phyloP scores from a whole-genome alignment of 2,888 invertebrate genomes.

The Drosophila birchii region DNA sequence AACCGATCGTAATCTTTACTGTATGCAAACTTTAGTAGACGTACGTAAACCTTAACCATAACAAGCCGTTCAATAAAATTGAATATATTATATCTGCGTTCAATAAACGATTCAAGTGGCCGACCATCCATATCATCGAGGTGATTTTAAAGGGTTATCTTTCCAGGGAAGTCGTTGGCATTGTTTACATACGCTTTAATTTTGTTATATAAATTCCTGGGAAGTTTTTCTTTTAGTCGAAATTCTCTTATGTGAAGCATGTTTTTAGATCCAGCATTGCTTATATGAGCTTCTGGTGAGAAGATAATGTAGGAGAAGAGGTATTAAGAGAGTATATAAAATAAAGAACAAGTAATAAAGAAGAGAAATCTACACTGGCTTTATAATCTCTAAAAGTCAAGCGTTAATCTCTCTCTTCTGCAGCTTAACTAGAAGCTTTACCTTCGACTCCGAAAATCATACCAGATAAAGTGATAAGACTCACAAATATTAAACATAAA shows the following conservation, averaged over 20 bases:
- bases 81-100: conserved; percentile 43
- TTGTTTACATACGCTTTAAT: conserved; percentile 18
- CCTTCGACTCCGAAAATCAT: neutral
- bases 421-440: conserved; percentile 5
- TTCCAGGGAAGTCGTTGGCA: conserved; percentile 1
- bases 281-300: neutral
- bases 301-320: no score
- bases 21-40: conserved; percentile 38
- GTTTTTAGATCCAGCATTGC: conserved; percentile 28
- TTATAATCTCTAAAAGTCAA: neutral
- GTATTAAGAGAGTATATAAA: neutral
- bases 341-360: neutral
- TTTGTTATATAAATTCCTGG: neutral
- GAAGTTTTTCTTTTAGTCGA: neutral
- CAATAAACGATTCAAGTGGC: conserved; percentile 21
- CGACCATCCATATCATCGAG: conserved; percentile 9
- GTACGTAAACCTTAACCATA: conserved; percentile 40
- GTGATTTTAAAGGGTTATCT: conserved; percentile 1
- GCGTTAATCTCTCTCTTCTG: neutral
- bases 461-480: neutral
- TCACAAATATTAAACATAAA: neutral
- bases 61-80: conserved; percentile 60
- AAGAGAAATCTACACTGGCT: neutral
- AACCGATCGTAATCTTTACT: conserved; percentile 63
- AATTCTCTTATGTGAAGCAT: conserved; percentile 46